Evolutionary conservation across 2,113 vertebrate genomes (phyloP).

Genomic region (Malurus melanocephalus): DNA sequence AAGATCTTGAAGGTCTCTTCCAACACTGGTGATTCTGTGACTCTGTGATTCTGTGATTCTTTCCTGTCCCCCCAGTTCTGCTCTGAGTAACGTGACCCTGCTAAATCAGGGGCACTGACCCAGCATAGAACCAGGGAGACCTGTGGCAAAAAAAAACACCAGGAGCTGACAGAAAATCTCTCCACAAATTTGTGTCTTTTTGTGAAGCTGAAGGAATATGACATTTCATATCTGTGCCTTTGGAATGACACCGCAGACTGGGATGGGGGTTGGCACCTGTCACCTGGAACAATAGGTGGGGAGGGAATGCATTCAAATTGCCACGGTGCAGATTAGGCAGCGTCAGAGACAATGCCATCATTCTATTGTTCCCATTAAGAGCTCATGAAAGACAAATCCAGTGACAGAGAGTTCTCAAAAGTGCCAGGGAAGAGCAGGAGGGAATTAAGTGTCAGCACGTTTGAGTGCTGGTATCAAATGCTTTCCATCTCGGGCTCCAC

Average conservation of each 20-base stretch:
- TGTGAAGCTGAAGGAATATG: neutral
- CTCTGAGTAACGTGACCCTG: neutral
- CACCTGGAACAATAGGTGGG: slow-evolving; percentile 15
- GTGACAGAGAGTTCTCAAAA: slow-evolving; percentile 22
- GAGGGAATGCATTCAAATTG: slow-evolving; percentile 28
- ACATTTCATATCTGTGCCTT: neutral
- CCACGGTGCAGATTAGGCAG: neutral
- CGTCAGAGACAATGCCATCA: slow-evolving; percentile 6
- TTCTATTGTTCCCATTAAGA: neutral
- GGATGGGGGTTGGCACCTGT: neutral
- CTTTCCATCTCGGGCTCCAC: neutral
- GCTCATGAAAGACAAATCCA: slow-evolving; percentile 7
- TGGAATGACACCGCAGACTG: neutral
- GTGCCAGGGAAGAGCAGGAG: neutral
- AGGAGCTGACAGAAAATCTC: neutral
- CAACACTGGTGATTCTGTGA: no score
- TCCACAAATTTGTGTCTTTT: neutral
- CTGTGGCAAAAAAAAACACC: neutral
- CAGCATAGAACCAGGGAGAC: neutral
- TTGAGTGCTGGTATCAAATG: slow-evolving; percentile 7
- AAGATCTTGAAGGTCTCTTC: no score
- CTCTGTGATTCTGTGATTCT: neutral
- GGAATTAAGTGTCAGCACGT: neutral
- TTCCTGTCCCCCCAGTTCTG: neutral
- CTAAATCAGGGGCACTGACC: neutral